Base-by-base conservation (phyloP, 2,888 invertebrate species). In the Micoletzkya japonica region DNA sequence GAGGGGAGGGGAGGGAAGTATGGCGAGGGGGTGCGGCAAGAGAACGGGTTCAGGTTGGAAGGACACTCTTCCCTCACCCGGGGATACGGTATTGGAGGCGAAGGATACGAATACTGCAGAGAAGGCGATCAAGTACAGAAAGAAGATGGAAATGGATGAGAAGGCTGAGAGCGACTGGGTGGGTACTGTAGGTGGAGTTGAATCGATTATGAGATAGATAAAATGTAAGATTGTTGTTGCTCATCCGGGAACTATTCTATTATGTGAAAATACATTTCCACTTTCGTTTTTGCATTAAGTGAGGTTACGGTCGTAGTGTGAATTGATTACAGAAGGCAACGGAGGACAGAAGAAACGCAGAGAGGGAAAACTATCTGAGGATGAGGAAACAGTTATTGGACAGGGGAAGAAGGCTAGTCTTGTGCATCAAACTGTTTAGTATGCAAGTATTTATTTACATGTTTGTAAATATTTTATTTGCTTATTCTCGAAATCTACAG, bases 11-110 rank as follows among this genome's bases (percentile, higher is more conserved):
- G 6, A 61, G 4, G n/a, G 4, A 44, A 6, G 6, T 4, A 61
- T 37, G 14, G 59, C n/a, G 20, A 6, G 37, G n/a, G 6, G 17
- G 28, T 44, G 20, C 28, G 17, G 32, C 20, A 10, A 6, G 7
- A 36, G n/a, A n/a, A 36, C 34, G n/a, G n/a, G 75, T 17, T 73
- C 72, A 54, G 97, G 97, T 3, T 98, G 97, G 97, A 90, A 90
- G 76, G 91, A 91, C 28, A 86, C 76, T 84, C 79, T 96, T 76
- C 97, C 97, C 0, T 86, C 90, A 0, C 93, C 95, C 17, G 98
- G 98, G 0, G 94, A 95, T 78, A 88, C 90, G 66, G 91, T 96
- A 44, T 87, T 94, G 37, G 66, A 66, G 30, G 66, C 66, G 56
- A 4, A 14, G 4, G 66, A 56, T 1, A 93, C 93, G 59, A 74